Evolutionary conservation across 2,888 invertebrate species (phyloP), one percentile per base, ranked within the genome.

Genomic region (Mythimna vitellina): DNA sequence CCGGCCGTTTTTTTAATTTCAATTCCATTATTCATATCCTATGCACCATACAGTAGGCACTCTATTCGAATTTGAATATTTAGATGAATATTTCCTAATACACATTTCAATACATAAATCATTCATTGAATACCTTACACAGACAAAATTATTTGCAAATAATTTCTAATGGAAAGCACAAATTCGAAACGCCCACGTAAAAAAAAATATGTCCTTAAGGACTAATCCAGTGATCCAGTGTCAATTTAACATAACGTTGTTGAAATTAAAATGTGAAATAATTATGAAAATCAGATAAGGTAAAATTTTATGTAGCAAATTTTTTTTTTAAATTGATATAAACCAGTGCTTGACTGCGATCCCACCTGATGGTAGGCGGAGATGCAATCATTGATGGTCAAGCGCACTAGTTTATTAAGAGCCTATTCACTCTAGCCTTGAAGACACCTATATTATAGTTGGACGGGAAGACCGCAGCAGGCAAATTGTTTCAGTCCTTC

Each of bases 201-300:
- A 51, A 22, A 63, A 25, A 56, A 22, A 63, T 70, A 46, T 56
- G 51, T 51, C 65, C 62, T 25, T 3, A 38, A 65, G 56, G 60
- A 63, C 38, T 57, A 25, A 82, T 74, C 22, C 54, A 35, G 25
- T 56, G 53, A 82, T 74, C 22, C 54, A 35, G 25, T 56, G 53
- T 61, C 25, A 70, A 82, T 67, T 32, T 49, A 32, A 46, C 38
- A 32, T 49, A 32, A 53, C 65, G 5, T 53, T 51, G 62, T 54
- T 53, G 25, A 25, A 42, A 61, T 29, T 61, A 29, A 65, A 65
- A 78, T 53, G 61, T 75, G 9, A 68, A 73, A 62, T 57, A 78
- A 75, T 78, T 75, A 66, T 49, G 46, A 60, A 81, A 81, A 82
- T 75, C 46, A n/a, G 51, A 54, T 69, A 58, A 57, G 64, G 51